Evolutionary conservation across 2,797 vertebrate genomes (phyloP).

Genomic region (Sebastes vulpes): DNA sequence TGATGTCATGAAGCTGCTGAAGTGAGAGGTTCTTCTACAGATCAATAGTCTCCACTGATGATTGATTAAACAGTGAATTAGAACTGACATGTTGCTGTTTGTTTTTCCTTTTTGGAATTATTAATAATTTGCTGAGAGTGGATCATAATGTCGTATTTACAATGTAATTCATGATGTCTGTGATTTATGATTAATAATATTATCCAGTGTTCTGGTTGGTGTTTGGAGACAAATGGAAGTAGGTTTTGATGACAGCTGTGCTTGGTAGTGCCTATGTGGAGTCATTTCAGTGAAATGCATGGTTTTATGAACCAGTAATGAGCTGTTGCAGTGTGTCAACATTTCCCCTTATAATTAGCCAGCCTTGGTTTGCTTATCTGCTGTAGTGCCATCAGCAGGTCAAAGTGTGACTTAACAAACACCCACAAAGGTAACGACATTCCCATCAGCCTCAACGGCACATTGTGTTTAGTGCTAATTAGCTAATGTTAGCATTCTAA

Average conservation of each 20-base stretch:
- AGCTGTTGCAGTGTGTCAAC: background rate
- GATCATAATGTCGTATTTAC: background rate
- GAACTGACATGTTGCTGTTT: background rate
- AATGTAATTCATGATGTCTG: background rate
- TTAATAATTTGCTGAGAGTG: background rate
- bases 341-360: background rate
- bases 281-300: background rate
- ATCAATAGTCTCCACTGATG: conserved; percentile 29
- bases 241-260: background rate
- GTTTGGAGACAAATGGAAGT: background rate
- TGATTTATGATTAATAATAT: background rate
- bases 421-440: background rate
- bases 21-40: conserved; percentile 3
- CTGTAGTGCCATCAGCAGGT: too few species aligned
- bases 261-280: background rate
- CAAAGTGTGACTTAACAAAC: background rate
- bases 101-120: background rate
- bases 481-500: too few species aligned
- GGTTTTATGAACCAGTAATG: background rate
- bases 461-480: too few species aligned
- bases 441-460: too few species aligned
- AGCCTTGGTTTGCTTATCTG: too few species aligned
- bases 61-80: conserved; percentile 17
- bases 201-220: background rate
- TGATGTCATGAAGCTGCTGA: conserved; percentile 55